phyloP scores from a whole-genome alignment of 2,888 invertebrate species.

The Subacronicta megacephala region DNA sequence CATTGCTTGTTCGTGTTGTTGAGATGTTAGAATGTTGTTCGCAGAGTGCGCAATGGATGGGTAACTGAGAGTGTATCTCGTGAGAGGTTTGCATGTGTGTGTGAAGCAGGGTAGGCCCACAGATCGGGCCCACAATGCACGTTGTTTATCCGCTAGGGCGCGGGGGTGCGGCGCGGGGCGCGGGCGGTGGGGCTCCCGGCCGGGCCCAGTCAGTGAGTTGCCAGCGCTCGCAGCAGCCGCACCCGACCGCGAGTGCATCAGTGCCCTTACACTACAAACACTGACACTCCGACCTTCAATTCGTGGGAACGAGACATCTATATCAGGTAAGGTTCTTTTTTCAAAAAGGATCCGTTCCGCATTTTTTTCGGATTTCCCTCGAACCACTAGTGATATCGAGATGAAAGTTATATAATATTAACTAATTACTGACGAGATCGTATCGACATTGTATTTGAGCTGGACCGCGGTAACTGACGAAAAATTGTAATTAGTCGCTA shows the following conservation, averaged over 20 bases:
- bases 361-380: constrained; percentile 29
- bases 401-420: constrained; percentile 56
- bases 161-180: constrained; percentile 65
- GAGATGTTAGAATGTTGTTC: not conserved
- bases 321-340: constrained; percentile 80
- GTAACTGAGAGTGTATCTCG: constrained; percentile 52
- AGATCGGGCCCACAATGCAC: constrained; percentile 88
- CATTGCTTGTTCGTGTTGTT: constrained; percentile 50
- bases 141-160: constrained; percentile 87
- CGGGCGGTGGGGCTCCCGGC: constrained; percentile 80
- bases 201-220: constrained; percentile 84
- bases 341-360: constrained; percentile 50
- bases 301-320: constrained; percentile 86
- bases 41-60: constrained; percentile 54
- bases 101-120: constrained; percentile 75
- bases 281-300: constrained; percentile 86
- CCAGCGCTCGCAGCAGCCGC: constrained; percentile 76
- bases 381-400: constrained; percentile 24
- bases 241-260: constrained; percentile 79
- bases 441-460: constrained; percentile 40
- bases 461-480: constrained; percentile 45
- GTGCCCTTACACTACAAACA: constrained; percentile 68
- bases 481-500: constrained; percentile 51
- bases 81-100: constrained; percentile 69
- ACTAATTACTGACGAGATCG: constrained; percentile 42